Conservation (phyloP, 2,797 vertebrate genomes). For the Moxostoma hubbsi region DNA sequence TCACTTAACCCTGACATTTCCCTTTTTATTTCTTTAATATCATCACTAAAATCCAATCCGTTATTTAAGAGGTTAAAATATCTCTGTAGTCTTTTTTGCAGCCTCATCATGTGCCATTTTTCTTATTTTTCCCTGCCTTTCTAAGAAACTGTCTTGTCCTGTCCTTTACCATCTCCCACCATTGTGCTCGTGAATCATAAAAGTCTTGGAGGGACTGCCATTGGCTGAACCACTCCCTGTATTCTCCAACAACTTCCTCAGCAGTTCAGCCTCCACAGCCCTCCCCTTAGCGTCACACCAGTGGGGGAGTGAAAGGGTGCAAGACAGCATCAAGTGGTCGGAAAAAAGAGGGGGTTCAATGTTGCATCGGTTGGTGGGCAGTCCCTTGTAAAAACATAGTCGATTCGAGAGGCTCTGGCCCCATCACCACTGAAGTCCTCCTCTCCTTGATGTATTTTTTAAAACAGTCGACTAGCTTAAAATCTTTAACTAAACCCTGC, state of each 20-base stretch:
- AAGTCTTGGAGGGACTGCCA: conserved; percentile 3
- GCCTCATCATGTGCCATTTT: neutral
- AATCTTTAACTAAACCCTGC: neutral
- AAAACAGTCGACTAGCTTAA: conserved; percentile 49
- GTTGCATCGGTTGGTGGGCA: neutral
- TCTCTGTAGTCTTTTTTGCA: too few species aligned
- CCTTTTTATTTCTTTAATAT: neutral
- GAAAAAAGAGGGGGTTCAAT: neutral
- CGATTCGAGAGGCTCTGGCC: neutral
- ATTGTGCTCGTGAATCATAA: neutral
- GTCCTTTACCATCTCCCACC: conserved; percentile 9
- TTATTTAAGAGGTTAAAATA: too few species aligned
- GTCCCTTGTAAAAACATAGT: neutral
- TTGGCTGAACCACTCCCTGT: neutral
- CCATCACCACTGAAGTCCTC: neutral
- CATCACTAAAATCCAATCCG: conserved; percentile 8
- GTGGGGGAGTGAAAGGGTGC: neutral
- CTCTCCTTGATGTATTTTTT: neutral
- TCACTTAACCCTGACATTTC: neutral
- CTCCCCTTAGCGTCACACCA: neutral
- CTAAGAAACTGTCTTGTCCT: neutral
- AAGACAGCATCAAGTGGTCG: neutral
- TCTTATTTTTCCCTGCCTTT: neutral
- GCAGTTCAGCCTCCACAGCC: conserved; percentile 6
- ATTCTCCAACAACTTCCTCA: neutral